Evolutionary conservation across 2,888 invertebrate genomes (phyloP), one percentile per base, ranked within the genome.

Genomic region (Heliconius hortense): DNA sequence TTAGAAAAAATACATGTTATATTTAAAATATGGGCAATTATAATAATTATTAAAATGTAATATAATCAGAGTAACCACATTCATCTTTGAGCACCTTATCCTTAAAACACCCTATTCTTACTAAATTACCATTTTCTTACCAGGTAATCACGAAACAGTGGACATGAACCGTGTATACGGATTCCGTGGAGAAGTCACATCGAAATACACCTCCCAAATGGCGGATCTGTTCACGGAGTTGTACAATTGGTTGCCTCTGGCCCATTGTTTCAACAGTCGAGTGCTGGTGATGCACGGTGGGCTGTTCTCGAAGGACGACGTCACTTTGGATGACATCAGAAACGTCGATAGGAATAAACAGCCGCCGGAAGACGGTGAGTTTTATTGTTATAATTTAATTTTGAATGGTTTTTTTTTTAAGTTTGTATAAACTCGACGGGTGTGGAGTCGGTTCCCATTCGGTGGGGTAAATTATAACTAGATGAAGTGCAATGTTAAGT

Each of bases 121-220:
- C 15, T 18, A 48, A 18, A 48, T 48, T 4, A 48, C 48, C 21
- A 56, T 66, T 53, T 18, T 35, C 62, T 74, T 64, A 26, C 18
- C 88, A 98, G 98, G 99, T n/a, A 99, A 99, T 92, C 99, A 99
- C 88, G 99, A 99, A 89, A 98, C 98, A 82, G 95, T 97, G 67
- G 98, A 97, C 78, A 99, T 99, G 99, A 99, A 99, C 93, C 98
- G 98, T 91, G 99, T 99, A 98, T 99, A 99, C 90, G 99, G 99
- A 1, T 99, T 99, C 94, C 98, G 98, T 80, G 99, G 99, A 1
- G 99, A 99, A 94, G 99, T 99, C 0, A 98, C 98, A 84, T 96
- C 98, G 10, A 99, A 99, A 92, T 99, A 99, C 90, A 97, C 97
- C 1, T 95, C 96, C 28, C 97, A 98, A 89, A 99, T 99, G 99